Percentiles rank a stretch among this genome's conserved stretches.
Evolutionary conservation across 30 jellyfish, hydroid and myxozoan species (phyloP).

Genomic region (Aurelia coerulea): DNA sequence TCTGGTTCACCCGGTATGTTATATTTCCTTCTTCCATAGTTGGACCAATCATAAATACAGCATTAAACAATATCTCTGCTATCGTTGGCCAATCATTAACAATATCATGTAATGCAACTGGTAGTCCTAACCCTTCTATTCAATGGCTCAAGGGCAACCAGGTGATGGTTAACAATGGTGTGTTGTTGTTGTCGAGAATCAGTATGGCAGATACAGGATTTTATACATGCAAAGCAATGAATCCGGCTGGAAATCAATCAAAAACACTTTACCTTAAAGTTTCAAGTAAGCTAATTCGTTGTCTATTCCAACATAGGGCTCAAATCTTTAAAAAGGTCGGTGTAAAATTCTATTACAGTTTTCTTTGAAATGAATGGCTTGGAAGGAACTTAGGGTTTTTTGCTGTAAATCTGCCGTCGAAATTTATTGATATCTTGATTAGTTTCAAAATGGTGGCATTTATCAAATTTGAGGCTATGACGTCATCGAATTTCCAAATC

Average conservation of each 20-base stretch:
- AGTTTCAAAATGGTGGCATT: too few relatives aligned
- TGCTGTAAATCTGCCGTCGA: too few relatives aligned
- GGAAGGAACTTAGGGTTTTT: too few relatives aligned
- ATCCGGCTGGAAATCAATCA: slow-evolving; percentile 56
- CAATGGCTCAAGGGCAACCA: slow-evolving; percentile 33
- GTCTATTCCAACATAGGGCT: too few relatives aligned
- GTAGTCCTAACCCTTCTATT: slow-evolving; percentile 43
- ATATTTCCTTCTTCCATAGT: background rate
- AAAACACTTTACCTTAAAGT: slow-evolving; percentile 19
- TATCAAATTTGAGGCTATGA: too few relatives aligned
- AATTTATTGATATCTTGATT: too few relatives aligned
- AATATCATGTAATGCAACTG: slow-evolving; percentile 46
- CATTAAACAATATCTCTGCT: slow-evolving; percentile 33
- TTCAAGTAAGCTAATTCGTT: slow-evolving; percentile 26
- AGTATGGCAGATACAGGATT: slow-evolving; percentile 40
- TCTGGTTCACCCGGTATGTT: too few relatives aligned
- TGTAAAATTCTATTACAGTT: too few relatives aligned
- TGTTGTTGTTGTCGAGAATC: slow-evolving; percentile 14
- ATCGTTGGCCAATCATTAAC: slow-evolving; percentile 40
- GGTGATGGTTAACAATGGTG: background rate
- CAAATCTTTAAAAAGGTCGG: too few relatives aligned
- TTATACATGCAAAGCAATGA: slow-evolving; percentile 48
- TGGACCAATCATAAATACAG: slow-evolving; percentile 29
- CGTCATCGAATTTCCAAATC: too few relatives aligned
- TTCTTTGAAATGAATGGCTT: too few relatives aligned